Evolutionary conservation across 2,113 vertebrate genomes (phyloP), one percentile per base, ranked within the genome.

Genomic region (Nothocercus nigrocapillus): DNA sequence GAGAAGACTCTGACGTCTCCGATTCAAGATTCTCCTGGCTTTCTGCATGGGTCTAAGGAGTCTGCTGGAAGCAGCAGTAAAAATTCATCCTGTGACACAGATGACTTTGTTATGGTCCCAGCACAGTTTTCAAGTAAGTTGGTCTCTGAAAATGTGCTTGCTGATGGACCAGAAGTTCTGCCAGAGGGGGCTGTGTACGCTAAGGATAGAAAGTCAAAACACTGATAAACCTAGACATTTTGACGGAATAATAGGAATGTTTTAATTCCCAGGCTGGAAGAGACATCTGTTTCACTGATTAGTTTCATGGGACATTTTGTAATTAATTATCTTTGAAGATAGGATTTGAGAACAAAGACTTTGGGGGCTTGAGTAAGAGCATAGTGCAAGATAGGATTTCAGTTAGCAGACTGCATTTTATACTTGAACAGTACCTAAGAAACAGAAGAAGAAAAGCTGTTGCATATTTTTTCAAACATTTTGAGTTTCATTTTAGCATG

Each of bases 81-180:
- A 97, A 99, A 99, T 40, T 98, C 97, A 0, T 99, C 98, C n/a
- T 98, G 98, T 10, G 98, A 98, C 96, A 98, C 98, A 0, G 99
- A 99, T 2, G 99, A 99, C 92, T 99, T 99, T 1, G 99, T 99
- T 63, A 98, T 99, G 98, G 98, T 99, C 85, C 98, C 99, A 1
- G 98, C 98, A 14, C 98, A 99, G 96, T 98, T 98, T 93, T 97
- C 98, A 97, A 98, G 99, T 99, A 97, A 97, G 98, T 38, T 42
- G 56, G 51, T 67, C 88, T 90, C 49, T 90, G 62, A 63, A 54
- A 89, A 49, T 21, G 34, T 16, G 38, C 32, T 30, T 16, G 45
- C 27, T 32, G 25, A 56, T 11, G 12, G 22, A 32, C 9, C 63
- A 61, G 45, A 7, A 1, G 2, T 51, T 89, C 5, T 64, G n/a